Evolutionary conservation across 2,797 vertebrate species (phyloP).

Genomic region (Tenualosa ilisha): DNA sequence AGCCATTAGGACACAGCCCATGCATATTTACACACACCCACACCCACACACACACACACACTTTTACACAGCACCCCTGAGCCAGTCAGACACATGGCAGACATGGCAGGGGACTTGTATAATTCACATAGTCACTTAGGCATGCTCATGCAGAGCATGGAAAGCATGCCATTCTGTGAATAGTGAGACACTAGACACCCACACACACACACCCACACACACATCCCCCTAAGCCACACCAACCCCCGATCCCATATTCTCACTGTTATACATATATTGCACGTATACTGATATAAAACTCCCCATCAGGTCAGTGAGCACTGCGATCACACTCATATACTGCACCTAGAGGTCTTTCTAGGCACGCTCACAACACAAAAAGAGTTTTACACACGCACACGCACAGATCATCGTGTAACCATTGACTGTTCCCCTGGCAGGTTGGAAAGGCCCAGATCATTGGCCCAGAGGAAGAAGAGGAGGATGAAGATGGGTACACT

Average conservation of each 20-base stretch:
- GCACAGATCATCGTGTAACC: background rate
- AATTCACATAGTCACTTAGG: background rate
- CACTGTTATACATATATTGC: too few relatives aligned
- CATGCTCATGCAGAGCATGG: background rate
- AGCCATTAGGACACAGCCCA: too few relatives aligned
- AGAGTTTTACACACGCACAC: background rate
- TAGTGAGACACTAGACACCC: background rate
- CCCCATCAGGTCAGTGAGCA: too few relatives aligned
- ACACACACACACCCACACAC: background rate
- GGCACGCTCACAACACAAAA: too few relatives aligned
- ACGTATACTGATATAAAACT: too few relatives aligned
- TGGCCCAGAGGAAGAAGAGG: constrained; percentile 88
- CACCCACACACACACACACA: background rate
- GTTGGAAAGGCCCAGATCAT: constrained; percentile 80
- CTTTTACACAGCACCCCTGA: background rate
- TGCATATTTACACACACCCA: background rate
- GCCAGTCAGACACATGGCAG: background rate
- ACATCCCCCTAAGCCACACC: background rate
- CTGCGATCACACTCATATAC: too few relatives aligned
- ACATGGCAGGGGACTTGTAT: background rate
- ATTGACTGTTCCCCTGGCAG: constrained; percentile 51
- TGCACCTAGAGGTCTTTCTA: too few relatives aligned
- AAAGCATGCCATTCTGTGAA: background rate
- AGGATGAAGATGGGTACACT: constrained; percentile 78
- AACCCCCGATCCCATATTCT: too few relatives aligned